A percentile compares a stretch with the other conserved stretches of the same genome.
phyloP scores from a whole-genome alignment of 2,113 vertebrate species.

The Scartelaos histophorus region DNA sequence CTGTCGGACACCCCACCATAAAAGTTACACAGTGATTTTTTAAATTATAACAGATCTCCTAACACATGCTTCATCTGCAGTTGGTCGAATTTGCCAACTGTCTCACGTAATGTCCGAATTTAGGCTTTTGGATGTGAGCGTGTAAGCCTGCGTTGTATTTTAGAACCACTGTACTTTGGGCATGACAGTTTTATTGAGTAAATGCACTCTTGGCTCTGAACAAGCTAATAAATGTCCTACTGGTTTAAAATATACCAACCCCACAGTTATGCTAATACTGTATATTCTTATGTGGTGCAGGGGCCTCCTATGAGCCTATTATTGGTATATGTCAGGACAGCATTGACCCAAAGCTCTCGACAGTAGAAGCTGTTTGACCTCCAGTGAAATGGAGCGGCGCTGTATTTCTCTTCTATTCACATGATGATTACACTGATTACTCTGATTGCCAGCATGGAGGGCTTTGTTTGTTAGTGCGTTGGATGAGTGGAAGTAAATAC shows the following conservation, averaged over 20 bases:
- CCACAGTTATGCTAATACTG: background rate
- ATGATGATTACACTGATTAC: conserved; percentile 59
- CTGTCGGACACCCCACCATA: no score
- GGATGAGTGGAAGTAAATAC: conserved; percentile 57
- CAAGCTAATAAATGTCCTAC: background rate
- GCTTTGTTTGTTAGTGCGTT: conserved; percentile 62
- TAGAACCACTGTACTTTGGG: background rate
- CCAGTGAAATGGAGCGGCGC: conserved; percentile 45
- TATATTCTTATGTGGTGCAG: background rate
- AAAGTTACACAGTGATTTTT: no score
- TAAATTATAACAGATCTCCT: background rate
- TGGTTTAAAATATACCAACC: background rate
- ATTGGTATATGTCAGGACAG: conserved; percentile 10
- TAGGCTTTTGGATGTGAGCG: background rate
- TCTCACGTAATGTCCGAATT: background rate
- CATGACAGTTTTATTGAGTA: background rate
- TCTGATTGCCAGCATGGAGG: conserved; percentile 57
- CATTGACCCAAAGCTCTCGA: conserved; percentile 46
- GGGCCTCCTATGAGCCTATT: conserved; percentile 14
- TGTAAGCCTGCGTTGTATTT: background rate
- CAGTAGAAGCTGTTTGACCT: conserved; percentile 68
- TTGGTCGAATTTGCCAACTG: background rate
- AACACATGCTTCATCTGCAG: background rate
- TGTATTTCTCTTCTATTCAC: conserved; percentile 69
- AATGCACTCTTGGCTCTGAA: background rate